Base-by-base conservation (phyloP, 2,113 vertebrate species). In the Phylloscopus trochilus region DNA sequence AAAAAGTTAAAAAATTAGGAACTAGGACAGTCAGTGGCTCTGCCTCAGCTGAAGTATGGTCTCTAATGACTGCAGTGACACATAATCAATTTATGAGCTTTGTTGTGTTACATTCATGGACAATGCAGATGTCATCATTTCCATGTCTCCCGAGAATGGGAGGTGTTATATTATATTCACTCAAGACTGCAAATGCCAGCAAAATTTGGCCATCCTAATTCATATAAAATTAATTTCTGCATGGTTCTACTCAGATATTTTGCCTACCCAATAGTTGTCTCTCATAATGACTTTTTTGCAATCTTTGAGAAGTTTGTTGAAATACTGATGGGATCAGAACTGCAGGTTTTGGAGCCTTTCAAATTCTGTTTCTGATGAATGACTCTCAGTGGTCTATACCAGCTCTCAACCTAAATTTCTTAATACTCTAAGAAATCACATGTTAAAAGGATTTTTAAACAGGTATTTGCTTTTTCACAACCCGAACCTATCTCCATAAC, bases 71-170 rank as follows among this genome's bases (percentile, higher is more conserved):
- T 90, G 27, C 64, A 49, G 22, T 75, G 80, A 55, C 80, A 91
- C 39, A 22, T 49, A 89, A 96, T 93, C 86, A 87, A 70, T 89
- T 93, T 93, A 41, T 64, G 28, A 75, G 52, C 76, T 91, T 75
- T 89, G 68, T 47, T 92, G 72, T 68, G 43, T 30, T 75, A 47
- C 17, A 44, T 51, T 70, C 1, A 0, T 27, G 70, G 85, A 69
- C 53, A 86, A 79, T 41, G 78, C 53, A 76, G 39, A 63, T 83
- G 47, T 81, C 79, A 92, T 52, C 55, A 4, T 59, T 70, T 83
- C 47, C 56, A n/a, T 62, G 84, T 86, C 63, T 49, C 63, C 6
- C 0, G 27, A 66, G 75, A 94, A 59, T 9, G 21, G 46, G 41
- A 66, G 76, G 18, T 67, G 33, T 66, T 76, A 13, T 15, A 58